These are phyloP conservation scores for Mesaphorura yosii DNA, from an alignment of 1,140 invertebrate genomes.

Conservation along the genomic window DNA sequence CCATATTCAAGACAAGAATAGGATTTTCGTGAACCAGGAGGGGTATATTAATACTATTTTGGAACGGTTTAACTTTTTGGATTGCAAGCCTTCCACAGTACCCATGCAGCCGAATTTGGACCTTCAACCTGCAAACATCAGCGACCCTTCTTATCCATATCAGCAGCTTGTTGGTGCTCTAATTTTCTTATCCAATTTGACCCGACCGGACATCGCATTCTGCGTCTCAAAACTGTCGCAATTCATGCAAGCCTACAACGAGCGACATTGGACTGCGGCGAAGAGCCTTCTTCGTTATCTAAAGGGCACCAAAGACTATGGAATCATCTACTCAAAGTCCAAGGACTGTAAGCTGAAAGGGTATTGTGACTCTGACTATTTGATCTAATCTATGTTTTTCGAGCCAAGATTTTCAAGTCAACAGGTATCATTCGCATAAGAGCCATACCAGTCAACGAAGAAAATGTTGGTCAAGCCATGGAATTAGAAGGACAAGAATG, in stretches of 20 bases:
- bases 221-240: conserved; percentile 33
- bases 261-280: conserved; percentile 33
- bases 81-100: conserved; percentile 31
- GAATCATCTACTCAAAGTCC: neutral
- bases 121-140: conserved; percentile 11
- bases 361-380: conserved; percentile 39
- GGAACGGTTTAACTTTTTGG: conserved; percentile 31
- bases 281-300: conserved; percentile 30
- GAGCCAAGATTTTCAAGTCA: no score
- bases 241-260: conserved; percentile 33
- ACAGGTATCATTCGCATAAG: no score
- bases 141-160: conserved; percentile 22
- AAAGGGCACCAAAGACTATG: conserved; percentile 32
- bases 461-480: no score
- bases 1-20: neutral
- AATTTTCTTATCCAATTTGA: conserved; percentile 2
- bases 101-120: conserved; percentile 33
- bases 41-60: conserved; percentile 30
- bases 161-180: conserved; percentile 9
- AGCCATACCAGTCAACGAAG: no score
- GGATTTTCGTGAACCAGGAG: conserved; percentile 26
- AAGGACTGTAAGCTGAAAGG: conserved; percentile 27
- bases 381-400: no score
- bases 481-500: no score
- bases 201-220: conserved; percentile 20